A percentile compares a stretch with the other conserved stretches of the same genome.
These are phyloP conservation scores for Dicrostonyx torquatus DNA, from an alignment of 2,797 vertebrate species.

Conservation along the genomic window DNA sequence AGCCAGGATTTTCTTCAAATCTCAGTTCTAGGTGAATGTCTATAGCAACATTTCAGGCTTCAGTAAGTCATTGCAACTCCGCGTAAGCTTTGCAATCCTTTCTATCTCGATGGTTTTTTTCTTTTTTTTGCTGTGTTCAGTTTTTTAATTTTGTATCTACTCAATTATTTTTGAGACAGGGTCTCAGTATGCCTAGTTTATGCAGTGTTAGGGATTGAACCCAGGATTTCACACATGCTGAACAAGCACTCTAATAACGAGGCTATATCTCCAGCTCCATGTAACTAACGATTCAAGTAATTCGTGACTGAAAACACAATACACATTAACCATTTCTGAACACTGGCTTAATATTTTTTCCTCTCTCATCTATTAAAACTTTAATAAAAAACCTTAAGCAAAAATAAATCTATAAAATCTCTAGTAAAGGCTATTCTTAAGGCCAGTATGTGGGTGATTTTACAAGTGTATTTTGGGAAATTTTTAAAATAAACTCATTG, in stretches of 20 bases:
- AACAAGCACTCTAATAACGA: background rate
- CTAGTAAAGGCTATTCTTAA: constrained; percentile 84
- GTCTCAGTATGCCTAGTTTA: background rate
- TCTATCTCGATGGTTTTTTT: background rate
- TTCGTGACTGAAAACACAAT: constrained; percentile 15
- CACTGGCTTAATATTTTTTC: constrained; percentile 67
- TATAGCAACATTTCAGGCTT: background rate
- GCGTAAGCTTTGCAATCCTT: background rate
- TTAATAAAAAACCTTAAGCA: constrained; percentile 79
- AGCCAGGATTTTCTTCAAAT: constrained; percentile 1
- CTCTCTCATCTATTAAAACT: constrained; percentile 79
- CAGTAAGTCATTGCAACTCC: background rate
- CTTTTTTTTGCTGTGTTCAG: no score
- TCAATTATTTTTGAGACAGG: background rate
- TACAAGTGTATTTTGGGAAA: constrained; percentile 74
- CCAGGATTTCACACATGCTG: no score
- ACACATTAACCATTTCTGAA: constrained; percentile 76
- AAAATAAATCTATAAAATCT: constrained; percentile 73
- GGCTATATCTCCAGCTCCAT: background rate
- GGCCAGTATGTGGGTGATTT: constrained; percentile 72
- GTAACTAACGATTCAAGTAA: constrained; percentile 25
- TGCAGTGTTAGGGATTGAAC: background rate
- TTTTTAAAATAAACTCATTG: constrained; percentile 74
- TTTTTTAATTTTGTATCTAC: background rate
- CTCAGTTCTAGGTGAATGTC: background rate